These are phyloP conservation scores for Indicator maculatus DNA, from an alignment of 2,113 vertebrate species.

Conservation along the genomic window DNA sequence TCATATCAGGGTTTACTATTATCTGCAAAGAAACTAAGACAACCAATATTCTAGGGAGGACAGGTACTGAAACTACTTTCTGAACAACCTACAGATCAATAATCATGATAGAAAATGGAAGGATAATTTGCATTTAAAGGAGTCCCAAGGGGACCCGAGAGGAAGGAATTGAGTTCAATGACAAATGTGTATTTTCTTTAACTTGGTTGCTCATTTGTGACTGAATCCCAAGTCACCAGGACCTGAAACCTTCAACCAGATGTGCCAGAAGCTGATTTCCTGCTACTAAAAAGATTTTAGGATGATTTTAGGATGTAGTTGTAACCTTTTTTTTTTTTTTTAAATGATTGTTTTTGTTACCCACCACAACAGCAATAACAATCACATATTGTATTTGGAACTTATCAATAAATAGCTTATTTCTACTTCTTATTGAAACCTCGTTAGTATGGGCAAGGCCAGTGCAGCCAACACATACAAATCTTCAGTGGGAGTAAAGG, in stretches of 20 bases:
- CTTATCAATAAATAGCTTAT: neutral
- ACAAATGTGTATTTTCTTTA: neutral
- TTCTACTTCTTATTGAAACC: neutral
- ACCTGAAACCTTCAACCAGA: neutral
- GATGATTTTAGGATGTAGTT: neutral
- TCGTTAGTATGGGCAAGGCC: neutral
- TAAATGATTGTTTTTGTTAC: neutral
- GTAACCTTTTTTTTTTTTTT: too few relatives aligned
- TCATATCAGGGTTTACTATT: neutral
- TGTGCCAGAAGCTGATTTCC: neutral
- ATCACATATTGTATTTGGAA: neutral
- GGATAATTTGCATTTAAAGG: conserved; percentile 2
- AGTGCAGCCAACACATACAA: neutral
- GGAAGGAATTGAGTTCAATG: neutral
- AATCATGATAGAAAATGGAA: neutral
- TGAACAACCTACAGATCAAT: conserved; percentile 9
- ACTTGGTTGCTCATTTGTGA: neutral
- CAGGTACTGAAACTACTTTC: neutral
- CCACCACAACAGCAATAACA: neutral
- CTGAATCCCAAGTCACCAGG: neutral
- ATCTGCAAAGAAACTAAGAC: neutral
- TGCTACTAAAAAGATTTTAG: neutral
- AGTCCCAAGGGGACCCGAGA: neutral
- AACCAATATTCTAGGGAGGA: conserved; percentile 22
- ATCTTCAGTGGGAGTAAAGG: neutral